These are phyloP conservation scores for Clarias platycephalus DNA, from an alignment of 2,797 vertebrate species.

Conservation along the genomic window DNA sequence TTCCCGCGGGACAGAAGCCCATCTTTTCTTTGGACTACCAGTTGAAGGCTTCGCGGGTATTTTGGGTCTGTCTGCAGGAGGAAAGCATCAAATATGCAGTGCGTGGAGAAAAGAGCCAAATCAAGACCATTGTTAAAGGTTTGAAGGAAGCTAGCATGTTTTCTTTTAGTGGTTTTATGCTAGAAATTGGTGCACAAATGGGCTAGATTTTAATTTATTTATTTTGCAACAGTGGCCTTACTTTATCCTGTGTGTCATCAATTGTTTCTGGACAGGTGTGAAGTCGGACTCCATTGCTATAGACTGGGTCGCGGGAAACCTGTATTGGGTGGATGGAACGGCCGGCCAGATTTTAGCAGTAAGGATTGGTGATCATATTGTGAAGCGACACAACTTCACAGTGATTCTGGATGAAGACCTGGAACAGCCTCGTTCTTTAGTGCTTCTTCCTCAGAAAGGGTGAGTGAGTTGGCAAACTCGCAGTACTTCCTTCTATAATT, in stretches of 20 bases:
- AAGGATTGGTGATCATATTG: slow-evolving; percentile 66
- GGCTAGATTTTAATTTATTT: too few relatives aligned
- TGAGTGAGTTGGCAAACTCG: slow-evolving; percentile 58
- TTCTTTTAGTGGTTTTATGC: neutral
- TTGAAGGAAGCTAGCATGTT: neutral
- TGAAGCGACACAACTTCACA: slow-evolving; percentile 72
- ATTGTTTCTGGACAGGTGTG: slow-evolving; percentile 71
- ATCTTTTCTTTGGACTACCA: slow-evolving; percentile 88
- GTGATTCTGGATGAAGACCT: slow-evolving; percentile 82
- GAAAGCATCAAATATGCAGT: slow-evolving; percentile 86
- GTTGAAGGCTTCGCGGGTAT: slow-evolving; percentile 76
- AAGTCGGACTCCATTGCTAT: slow-evolving; percentile 84
- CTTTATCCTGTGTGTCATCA: neutral
- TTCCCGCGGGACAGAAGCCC: slow-evolving; percentile 67
- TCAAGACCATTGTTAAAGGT: slow-evolving; percentile 87
- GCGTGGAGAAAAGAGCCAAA: slow-evolving; percentile 64
- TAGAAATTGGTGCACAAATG: neutral
- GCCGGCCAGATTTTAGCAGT: slow-evolving; percentile 83
- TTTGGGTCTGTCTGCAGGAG: slow-evolving; percentile 85
- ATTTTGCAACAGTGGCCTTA: neutral
- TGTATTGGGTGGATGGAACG: slow-evolving; percentile 88
- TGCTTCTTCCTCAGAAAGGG: slow-evolving; percentile 83
- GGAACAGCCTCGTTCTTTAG: slow-evolving; percentile 82
- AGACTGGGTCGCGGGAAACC: slow-evolving; percentile 88
- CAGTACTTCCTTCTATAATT: neutral